Percentiles rank a stretch among this genome's conserved stretches.
phyloP scores from a whole-genome alignment of 2,888 invertebrate genomes.

The Gastrophysa polygoni region DNA sequence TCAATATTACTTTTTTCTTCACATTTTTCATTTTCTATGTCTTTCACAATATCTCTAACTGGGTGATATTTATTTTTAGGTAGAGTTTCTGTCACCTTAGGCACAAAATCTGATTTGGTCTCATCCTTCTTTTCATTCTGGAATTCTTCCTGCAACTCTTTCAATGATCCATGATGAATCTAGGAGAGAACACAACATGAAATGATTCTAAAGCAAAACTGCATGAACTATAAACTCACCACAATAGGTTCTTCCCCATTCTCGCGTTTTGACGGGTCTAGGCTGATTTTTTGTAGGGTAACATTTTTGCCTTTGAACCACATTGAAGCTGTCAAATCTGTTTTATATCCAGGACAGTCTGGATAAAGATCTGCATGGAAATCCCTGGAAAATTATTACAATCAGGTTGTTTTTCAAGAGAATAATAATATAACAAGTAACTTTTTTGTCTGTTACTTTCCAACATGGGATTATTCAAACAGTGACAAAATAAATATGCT shows the following conservation, averaged over 20 bases:
- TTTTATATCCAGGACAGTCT: slow-evolving; percentile 81
- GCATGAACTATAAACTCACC: slow-evolving; percentile 58
- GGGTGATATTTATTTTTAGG: slow-evolving; percentile 59
- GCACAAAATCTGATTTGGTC: slow-evolving; percentile 39
- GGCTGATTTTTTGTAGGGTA: slow-evolving; percentile 79
- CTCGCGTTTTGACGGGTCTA: slow-evolving; percentile 78
- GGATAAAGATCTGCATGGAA: slow-evolving; percentile 95
- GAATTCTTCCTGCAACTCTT: slow-evolving; percentile 60
- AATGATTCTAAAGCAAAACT: no score
- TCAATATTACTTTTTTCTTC: slow-evolving; percentile 26
- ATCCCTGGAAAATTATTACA: slow-evolving; percentile 64
- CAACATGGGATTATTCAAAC: no score
- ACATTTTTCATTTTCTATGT: slow-evolving; percentile 62
- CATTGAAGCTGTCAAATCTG: slow-evolving; percentile 78
- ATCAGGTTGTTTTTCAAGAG: neutral
- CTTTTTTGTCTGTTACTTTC: no score
- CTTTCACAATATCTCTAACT: slow-evolving; percentile 67
- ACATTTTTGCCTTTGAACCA: slow-evolving; percentile 83
- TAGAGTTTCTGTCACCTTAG: slow-evolving; percentile 58
- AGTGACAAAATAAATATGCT: no score
- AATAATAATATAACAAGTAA: no score
- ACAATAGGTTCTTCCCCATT: slow-evolving; percentile 67
- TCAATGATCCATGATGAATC: slow-evolving; percentile 66
- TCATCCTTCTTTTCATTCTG: slow-evolving; percentile 49
- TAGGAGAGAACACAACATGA: slow-evolving; percentile 46